These are phyloP conservation scores for Nephrotoma appendiculata DNA, from an alignment of 2,888 invertebrate species.

Conservation along the genomic window DNA sequence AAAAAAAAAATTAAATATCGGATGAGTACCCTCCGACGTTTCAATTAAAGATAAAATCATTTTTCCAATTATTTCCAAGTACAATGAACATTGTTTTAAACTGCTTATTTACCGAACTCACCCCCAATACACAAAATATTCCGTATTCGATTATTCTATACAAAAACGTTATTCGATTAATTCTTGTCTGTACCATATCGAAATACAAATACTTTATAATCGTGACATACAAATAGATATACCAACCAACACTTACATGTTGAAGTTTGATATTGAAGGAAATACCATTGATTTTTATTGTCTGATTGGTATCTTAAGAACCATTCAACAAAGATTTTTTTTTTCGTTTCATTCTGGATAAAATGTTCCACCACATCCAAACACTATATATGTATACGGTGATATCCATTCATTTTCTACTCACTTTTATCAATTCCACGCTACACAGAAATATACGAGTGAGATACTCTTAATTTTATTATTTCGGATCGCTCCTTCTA, in stretches of 20 bases:
- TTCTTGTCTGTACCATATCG: not conserved
- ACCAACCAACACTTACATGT: not conserved
- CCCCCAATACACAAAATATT: not conserved
- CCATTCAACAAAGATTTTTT: not conserved
- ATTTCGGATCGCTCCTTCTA: not conserved
- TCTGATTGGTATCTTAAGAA: not conserved
- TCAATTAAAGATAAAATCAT: not conserved
- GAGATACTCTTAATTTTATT: not conserved
- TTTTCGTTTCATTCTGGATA: not conserved
- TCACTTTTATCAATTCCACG: not conserved
- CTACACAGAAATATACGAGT: not conserved
- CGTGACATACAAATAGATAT: not conserved
- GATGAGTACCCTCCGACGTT: not conserved
- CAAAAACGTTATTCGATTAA: not conserved
- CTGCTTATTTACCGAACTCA: not conserved
- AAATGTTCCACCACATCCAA: not conserved
- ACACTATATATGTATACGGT: not conserved
- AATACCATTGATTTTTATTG: not conserved
- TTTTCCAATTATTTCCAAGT: not conserved
- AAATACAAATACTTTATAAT: not conserved
- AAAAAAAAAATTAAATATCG: no score
- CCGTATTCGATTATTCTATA: not conserved
- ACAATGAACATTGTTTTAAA: not conserved
- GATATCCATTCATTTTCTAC: not conserved
- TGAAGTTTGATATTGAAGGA: not conserved